Conservation (phyloP, 1,140 invertebrate species). For the Drosophila simulans region DNA sequence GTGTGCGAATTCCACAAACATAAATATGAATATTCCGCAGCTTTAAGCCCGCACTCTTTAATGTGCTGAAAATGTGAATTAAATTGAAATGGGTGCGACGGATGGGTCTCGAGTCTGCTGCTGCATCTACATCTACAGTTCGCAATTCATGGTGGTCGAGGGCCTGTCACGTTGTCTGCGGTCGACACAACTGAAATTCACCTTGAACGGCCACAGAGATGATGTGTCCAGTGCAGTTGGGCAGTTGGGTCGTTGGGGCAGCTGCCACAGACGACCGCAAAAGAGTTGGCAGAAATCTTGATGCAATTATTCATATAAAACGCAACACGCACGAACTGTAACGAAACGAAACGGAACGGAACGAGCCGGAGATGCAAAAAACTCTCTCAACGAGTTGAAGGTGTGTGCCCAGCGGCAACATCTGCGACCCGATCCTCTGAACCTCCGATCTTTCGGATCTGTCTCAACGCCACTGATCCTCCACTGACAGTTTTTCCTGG, state of each 20-base stretch:
- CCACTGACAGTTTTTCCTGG: slow-evolving; percentile 71
- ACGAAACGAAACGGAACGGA: slow-evolving; percentile 18
- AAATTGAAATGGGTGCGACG: slow-evolving; percentile 67
- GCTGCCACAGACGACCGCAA: slow-evolving; percentile 34
- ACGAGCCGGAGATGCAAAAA: slow-evolving; percentile 25
- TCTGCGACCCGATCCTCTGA: slow-evolving; percentile 36
- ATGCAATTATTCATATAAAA: slow-evolving; percentile 78
- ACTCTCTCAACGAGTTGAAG: slow-evolving; percentile 45
- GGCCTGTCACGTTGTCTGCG: slow-evolving; percentile 70
- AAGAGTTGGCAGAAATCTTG: slow-evolving; percentile 66
- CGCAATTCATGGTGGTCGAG: slow-evolving; percentile 66
- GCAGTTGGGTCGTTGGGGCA: slow-evolving; percentile 9
- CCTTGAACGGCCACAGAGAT: slow-evolving; percentile 60
- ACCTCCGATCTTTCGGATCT: slow-evolving; percentile 42
- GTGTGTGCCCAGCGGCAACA: slow-evolving; percentile 70
- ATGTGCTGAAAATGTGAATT: slow-evolving; percentile 72
- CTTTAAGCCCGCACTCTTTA: slow-evolving; percentile 37
- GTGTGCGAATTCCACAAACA: slow-evolving; percentile 21
- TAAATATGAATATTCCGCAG: slow-evolving; percentile 42
- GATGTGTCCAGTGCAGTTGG: slow-evolving; percentile 28
- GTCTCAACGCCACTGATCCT: slow-evolving; percentile 36
- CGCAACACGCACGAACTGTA: slow-evolving; percentile 28
- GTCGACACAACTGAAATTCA: slow-evolving; percentile 67
- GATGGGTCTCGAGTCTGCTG: not conserved
- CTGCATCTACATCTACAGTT: slow-evolving; percentile 7